Evolutionary conservation across 2,797 vertebrate genomes (phyloP), one percentile per base, ranked within the genome.

Genomic region (Alcedo atthis): DNA sequence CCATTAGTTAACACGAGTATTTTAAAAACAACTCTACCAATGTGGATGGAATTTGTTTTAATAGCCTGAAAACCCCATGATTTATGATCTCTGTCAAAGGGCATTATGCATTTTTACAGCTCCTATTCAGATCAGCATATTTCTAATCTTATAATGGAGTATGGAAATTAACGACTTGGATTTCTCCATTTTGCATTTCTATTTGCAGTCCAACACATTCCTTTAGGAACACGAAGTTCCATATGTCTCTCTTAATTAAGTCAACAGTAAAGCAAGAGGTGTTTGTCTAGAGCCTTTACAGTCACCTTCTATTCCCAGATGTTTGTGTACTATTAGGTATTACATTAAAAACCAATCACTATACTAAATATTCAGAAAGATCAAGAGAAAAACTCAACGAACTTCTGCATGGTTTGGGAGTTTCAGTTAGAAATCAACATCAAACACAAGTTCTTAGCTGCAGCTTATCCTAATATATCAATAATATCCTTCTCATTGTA

Each of bases 41-140:
- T 85, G 32, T 78, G 77, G 26, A 82, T 64, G 35, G 83, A 90
- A 95, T 94, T 93, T 85, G 40, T 82, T 92, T 95, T 93, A 96
- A 90, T 45, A 94, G 80, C 55, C 70, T 89, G 71, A 91, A 93
- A 94, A 90, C 25, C n/a, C 58, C 70, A 70, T 80, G 82, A 96
- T 95, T 87, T 94, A 95, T 68, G 45, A 92, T 84, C 37, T 92
- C 73, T 93, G 94, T 78, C 93, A 86, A 74, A 94, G 82, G 70
- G 13, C 73, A 91, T 94, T 95, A 93, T 40, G 54, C 71, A 68
- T 89, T 94, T 92, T 88, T 94, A 80, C 79, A 84, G 63, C 75
- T 89, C 64, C 61, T 90, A 66, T 78, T 94, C 83, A 87, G 87
- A 91, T 80, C 89, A 85, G 49, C 79, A 43, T 78, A 89, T 84